phyloP scores from a whole-genome alignment of 1,140 invertebrate species.

The Platyura marginata region DNA sequence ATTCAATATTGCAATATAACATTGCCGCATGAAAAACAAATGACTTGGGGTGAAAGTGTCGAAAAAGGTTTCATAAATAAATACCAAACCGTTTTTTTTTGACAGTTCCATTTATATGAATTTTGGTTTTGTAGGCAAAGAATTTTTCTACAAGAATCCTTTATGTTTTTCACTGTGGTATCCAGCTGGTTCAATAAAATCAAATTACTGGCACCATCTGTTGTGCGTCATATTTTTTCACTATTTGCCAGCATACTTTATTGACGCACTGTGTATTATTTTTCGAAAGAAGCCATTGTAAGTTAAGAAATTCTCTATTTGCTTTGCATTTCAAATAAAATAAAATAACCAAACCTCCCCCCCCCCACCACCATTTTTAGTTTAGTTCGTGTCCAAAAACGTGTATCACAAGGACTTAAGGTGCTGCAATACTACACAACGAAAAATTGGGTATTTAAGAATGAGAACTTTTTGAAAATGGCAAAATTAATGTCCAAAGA shows the following conservation, averaged over 20 bases:
- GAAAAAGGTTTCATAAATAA: conserved; percentile 46
- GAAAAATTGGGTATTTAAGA: conserved; percentile 63
- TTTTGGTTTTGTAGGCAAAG: conserved; percentile 29
- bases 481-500: conserved; percentile 32
- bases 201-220: conserved; percentile 42
- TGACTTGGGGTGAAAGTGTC: conserved; percentile 63
- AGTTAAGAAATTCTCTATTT: conserved; percentile 23
- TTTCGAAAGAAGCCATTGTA: conserved; percentile 62
- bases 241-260: conserved; percentile 59
- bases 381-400: conserved; percentile 44
- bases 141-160: conserved; percentile 37
- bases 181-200: conserved; percentile 55
- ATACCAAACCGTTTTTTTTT: too few relatives aligned
- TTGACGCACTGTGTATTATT: conserved; percentile 47
- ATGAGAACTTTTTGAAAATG: conserved; percentile 47
- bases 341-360: background rate
- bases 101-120: too few relatives aligned
- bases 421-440: conserved; percentile 74
- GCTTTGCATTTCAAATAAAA: background rate
- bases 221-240: conserved; percentile 55
- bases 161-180: conserved; percentile 59
- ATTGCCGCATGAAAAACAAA: conserved; percentile 27
- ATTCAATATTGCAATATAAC: conserved; percentile 33
- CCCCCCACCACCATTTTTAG: conserved; percentile 22
- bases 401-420: conserved; percentile 38